These are phyloP conservation scores for Apis laboriosa DNA, from an alignment of 1,140 invertebrate species.

Conservation along the genomic window DNA sequence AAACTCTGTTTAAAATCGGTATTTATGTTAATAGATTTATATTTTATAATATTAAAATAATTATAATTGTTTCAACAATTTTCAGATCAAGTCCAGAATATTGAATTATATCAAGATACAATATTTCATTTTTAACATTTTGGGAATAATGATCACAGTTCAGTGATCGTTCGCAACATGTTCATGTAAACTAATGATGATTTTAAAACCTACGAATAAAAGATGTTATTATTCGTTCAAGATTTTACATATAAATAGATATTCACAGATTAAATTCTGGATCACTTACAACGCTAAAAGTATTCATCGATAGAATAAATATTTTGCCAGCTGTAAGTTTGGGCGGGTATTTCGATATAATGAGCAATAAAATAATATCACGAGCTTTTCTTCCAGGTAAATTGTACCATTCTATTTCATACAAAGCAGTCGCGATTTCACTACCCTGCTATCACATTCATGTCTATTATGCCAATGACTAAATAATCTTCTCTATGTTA, in stretches of 20 bases:
- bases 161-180: slow-evolving; percentile 17
- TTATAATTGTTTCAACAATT: background rate
- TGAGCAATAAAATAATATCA: slow-evolving; percentile 43
- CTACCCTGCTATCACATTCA: slow-evolving; percentile 29
- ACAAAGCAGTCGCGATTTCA: slow-evolving; percentile 44
- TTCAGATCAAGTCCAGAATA: background rate
- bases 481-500: background rate
- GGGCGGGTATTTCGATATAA: slow-evolving; percentile 45
- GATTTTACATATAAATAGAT: background rate
- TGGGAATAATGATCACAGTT: background rate
- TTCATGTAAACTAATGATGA: slow-evolving; percentile 39
- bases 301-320: slow-evolving; percentile 48
- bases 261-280: background rate
- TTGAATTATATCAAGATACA: background rate
- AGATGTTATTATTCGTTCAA: no score
- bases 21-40: background rate
- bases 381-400: slow-evolving; percentile 32
- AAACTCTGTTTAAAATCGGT: no score
- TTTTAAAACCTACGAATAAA: slow-evolving; percentile 43
- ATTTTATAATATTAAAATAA: background rate
- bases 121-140: background rate
- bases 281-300: slow-evolving; percentile 45
- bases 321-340: slow-evolving; percentile 58
- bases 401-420: slow-evolving; percentile 51
- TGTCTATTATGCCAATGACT: slow-evolving; percentile 3